Percentiles rank a stretch among this genome's conserved stretches.
phyloP scores from a whole-genome alignment of 2,797 vertebrate genomes.

The Cossypha polioptera region DNA sequence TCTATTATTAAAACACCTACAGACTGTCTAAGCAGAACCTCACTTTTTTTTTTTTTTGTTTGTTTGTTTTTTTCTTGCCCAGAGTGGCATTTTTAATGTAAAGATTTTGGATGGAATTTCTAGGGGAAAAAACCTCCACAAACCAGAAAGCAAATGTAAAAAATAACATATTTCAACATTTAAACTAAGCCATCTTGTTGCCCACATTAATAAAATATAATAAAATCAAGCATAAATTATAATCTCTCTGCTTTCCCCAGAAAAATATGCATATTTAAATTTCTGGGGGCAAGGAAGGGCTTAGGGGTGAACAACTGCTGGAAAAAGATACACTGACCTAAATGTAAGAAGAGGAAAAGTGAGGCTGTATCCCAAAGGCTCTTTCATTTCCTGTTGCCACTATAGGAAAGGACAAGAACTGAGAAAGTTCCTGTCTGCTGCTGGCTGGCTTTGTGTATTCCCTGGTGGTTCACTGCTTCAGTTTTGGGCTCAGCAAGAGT shows the following conservation, averaged over 20 bases:
- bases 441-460: not conserved
- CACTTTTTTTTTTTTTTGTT: not conserved
- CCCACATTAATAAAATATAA: not conserved
- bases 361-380: not conserved
- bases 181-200: not conserved
- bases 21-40: not conserved
- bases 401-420: not conserved
- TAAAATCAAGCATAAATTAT: not conserved
- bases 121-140: rapidly evolving
- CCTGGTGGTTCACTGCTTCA: not conserved
- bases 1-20: not conserved
- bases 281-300: not conserved
- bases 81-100: not conserved
- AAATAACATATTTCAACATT: not conserved
- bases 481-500: not conserved
- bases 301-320: not conserved
- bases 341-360: not conserved
- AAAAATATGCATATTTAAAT: not conserved
- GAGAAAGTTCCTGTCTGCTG: not conserved
- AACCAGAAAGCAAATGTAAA: not conserved
- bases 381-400: not conserved
- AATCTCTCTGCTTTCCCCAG: not conserved
- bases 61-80: not conserved
- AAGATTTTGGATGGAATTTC: not conserved
- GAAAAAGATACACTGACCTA: not conserved